These are phyloP conservation scores for Pyrochroa serraticornis DNA, from an alignment of 2,888 invertebrate species.

Conservation along the genomic window DNA sequence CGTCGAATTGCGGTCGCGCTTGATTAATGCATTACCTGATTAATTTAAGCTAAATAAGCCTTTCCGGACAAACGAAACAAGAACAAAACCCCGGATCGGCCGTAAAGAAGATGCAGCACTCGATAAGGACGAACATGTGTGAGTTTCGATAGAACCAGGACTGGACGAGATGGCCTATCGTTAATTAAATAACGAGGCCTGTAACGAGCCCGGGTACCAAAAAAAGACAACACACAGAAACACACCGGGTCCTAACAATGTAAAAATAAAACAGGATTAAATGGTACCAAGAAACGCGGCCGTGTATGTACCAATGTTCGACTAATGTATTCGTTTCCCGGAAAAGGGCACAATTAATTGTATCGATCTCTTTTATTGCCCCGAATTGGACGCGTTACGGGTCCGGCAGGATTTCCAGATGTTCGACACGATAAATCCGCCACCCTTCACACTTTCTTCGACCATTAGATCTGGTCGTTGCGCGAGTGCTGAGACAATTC, in stretches of 20 bases:
- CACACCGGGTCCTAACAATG: slow-evolving; percentile 53
- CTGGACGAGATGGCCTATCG: slow-evolving; percentile 52
- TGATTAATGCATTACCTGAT: slow-evolving; percentile 47
- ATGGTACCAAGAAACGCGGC: slow-evolving; percentile 50
- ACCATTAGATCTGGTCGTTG: too few species aligned
- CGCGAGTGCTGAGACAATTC: too few species aligned
- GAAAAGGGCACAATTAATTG: slow-evolving; percentile 30
- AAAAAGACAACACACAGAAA: slow-evolving; percentile 42
- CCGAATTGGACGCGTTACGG: too few species aligned
- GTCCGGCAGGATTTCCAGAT: too few species aligned
- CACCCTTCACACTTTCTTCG: too few species aligned
- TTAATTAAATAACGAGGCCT: slow-evolving; percentile 59
- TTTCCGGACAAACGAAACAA: slow-evolving; percentile 45
- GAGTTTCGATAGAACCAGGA: slow-evolving; percentile 57
- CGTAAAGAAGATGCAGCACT: slow-evolving; percentile 55
- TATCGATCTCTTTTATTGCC: slow-evolving; percentile 4
- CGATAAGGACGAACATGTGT: slow-evolving; percentile 57
- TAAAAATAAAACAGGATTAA: slow-evolving; percentile 52
- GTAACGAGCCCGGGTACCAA: slow-evolving; percentile 49
- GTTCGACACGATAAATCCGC: too few species aligned
- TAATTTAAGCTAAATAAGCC: slow-evolving; percentile 51
- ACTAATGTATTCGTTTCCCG: slow-evolving; percentile 49
- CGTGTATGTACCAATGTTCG: slow-evolving; percentile 50
- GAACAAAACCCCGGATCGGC: slow-evolving; percentile 47
- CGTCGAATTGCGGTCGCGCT: slow-evolving; percentile 42